Evolutionary conservation across 2,113 vertebrate genomes (phyloP).

Genomic region (Nothocercus nigrocapillus): DNA sequence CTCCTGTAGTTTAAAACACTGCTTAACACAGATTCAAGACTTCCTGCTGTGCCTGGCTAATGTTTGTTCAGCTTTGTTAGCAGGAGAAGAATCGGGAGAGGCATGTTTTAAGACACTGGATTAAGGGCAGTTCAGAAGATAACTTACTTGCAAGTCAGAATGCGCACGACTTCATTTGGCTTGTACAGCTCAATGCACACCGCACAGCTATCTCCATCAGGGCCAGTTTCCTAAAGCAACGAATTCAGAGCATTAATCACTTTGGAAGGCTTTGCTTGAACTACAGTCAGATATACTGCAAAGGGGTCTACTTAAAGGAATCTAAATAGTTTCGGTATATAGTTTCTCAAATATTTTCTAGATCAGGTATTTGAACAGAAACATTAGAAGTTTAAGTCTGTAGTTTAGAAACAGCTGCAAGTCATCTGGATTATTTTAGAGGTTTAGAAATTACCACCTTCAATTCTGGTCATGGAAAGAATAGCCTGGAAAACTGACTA

Average conservation of each 20-base stretch:
- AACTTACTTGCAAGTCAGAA: slow-evolving; percentile 92
- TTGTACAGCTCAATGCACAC: slow-evolving; percentile 92
- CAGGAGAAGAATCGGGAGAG: neutral
- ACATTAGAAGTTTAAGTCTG: neutral
- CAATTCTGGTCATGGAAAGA: neutral
- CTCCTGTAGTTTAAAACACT: neutral
- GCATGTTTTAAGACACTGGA: neutral
- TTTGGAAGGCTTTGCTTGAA: neutral
- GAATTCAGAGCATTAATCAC: neutral
- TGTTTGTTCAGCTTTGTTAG: neutral
- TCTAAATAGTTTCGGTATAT: neutral
- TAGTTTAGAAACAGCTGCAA: slow-evolving; percentile 1
- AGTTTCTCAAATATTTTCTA: neutral
- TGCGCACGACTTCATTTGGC: slow-evolving; percentile 87
- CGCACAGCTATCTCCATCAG: slow-evolving; percentile 86
- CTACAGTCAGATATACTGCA: neutral
- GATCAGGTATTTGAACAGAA: neutral
- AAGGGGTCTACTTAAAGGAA: neutral
- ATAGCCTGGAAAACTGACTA: neutral
- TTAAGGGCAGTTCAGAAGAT: neutral
- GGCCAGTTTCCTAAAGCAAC: slow-evolving; percentile 79
- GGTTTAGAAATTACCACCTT: neutral
- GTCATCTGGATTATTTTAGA: neutral
- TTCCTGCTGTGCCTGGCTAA: neutral
- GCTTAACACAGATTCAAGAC: neutral